Evolutionary conservation across 2,113 vertebrate genomes (phyloP).

Genomic region (Onychostruthus taczanowskii): DNA sequence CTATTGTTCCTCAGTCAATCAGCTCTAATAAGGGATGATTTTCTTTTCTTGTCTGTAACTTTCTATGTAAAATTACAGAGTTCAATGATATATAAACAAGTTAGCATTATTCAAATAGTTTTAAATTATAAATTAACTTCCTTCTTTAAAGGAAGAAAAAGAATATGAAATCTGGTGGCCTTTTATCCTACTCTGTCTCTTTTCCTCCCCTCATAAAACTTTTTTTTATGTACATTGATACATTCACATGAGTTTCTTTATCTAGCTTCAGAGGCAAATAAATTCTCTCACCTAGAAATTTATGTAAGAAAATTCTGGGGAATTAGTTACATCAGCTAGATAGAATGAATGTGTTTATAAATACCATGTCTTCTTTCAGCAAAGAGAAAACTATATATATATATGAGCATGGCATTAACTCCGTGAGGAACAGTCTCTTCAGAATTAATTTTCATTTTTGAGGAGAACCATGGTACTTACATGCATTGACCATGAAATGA

Average conservation of each 20-base stretch:
- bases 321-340: background rate
- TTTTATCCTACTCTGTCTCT: background rate
- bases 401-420: background rate
- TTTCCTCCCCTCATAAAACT: background rate
- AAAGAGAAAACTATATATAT: background rate
- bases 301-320: background rate
- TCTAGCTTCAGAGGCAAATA: background rate
- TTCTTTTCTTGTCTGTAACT: background rate
- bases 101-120: background rate
- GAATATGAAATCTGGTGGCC: background rate
- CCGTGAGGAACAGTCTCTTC: background rate
- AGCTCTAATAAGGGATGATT: background rate
- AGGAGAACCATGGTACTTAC: background rate
- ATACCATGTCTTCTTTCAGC: background rate
- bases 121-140: background rate
- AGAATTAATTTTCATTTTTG: background rate
- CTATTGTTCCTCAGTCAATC: background rate
- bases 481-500: background rate
- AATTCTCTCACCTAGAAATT: background rate
- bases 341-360: conserved; percentile 1
- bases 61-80: background rate
- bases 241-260: background rate
- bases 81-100: background rate
- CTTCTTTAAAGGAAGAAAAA: background rate
- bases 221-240: background rate